Conservation (phyloP, 2,797 vertebrate genomes). For the Percopsis omiscomaycus region DNA sequence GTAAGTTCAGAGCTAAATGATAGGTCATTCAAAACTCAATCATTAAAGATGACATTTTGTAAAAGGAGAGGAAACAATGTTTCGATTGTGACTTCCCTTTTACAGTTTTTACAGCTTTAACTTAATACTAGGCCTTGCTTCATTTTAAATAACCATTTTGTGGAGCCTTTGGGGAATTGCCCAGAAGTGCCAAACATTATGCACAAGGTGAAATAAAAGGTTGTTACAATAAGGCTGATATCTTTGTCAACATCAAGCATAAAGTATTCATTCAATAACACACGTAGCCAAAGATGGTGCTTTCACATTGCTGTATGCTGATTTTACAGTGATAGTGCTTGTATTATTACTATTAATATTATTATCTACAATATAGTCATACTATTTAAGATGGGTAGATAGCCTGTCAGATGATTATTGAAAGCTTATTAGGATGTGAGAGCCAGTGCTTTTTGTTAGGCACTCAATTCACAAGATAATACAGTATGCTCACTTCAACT, state of each 20-base stretch:
- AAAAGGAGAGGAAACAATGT: neutral
- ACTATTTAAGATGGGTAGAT: too few relatives aligned
- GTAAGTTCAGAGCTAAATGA: neutral
- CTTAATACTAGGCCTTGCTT: neutral
- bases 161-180: slow-evolving; percentile 24
- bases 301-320: slow-evolving; percentile 35
- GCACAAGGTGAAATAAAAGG: slow-evolving; percentile 38
- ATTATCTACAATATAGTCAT: too few relatives aligned
- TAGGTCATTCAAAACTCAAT: neutral
- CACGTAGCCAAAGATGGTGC: neutral
- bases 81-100: slow-evolving; percentile 3
- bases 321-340: slow-evolving; percentile 36
- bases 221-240: slow-evolving; percentile 17
- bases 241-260: neutral
- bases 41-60: neutral
- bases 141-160: slow-evolving; percentile 5
- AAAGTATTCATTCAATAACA: neutral
- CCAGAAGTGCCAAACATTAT: slow-evolving; percentile 34
- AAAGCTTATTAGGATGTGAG: neutral
- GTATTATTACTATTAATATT: neutral
- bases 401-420: too few relatives aligned
- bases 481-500: neutral
- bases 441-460: neutral
- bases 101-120: neutral
- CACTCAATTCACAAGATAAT: neutral